Conservation (phyloP, 2,113 vertebrate species). For the Scolopax mira region DNA sequence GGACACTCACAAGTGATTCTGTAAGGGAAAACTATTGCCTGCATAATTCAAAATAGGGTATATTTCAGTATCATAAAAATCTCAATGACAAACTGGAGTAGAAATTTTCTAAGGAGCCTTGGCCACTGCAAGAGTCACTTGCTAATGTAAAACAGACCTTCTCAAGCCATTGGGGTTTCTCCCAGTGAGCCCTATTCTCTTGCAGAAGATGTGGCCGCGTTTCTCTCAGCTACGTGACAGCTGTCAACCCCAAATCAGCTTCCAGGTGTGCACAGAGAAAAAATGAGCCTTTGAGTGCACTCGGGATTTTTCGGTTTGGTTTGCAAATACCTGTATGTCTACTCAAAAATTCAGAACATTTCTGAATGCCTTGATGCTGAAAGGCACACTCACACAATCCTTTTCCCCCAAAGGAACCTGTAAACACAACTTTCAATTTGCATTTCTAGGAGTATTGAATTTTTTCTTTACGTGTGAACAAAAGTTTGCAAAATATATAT, state of each 20-base stretch:
- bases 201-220: background rate
- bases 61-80: background rate
- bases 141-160: background rate
- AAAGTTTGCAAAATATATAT: background rate
- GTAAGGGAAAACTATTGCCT: background rate
- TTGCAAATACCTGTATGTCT: background rate
- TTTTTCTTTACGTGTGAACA: background rate
- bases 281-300: background rate
- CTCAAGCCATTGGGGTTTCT: background rate
- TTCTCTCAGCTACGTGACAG: background rate
- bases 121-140: background rate
- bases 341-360: background rate
- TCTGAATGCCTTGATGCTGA: background rate
- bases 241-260: background rate
- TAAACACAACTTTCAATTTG: background rate
- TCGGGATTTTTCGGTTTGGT: background rate
- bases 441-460: background rate
- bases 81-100: background rate
- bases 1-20: background rate
- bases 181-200: background rate
- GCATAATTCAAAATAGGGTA: background rate
- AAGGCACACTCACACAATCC: background rate
- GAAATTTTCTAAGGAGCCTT: background rate
- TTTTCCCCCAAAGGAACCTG: background rate
- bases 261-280: background rate